Evolutionary conservation across 1,140 invertebrate species (phyloP), one percentile per base, ranked within the genome.

Genomic region (Panagrolaimus sp.): DNA sequence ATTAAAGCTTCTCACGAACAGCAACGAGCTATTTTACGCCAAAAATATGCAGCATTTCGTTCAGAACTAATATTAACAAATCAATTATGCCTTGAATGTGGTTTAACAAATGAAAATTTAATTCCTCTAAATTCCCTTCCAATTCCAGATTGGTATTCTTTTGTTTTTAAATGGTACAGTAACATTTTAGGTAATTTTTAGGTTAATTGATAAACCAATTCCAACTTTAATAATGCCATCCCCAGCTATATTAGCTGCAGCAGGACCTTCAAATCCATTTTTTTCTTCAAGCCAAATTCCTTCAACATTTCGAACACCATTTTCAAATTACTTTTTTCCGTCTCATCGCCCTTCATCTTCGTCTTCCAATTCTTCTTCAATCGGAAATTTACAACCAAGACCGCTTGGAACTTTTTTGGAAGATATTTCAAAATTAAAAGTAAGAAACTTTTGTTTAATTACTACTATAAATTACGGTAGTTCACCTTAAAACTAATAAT

Each of bases 391-490:
- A 26, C 52, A 12, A 17, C 52, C 52, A 1, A 1, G 52, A 21
- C 52, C 52, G 8, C 8, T 58, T 21, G 52, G 52, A 2, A 58
- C 52, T 1, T 58, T 58, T 58, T 58, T 58, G 21, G 52, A 58
- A 28, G 52, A 58, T 58, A 12, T 58, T 12, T 58, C 52, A 21
- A 58, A 58, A n/a, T n/a, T 58, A 21, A 58, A 58, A 58, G 52
- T 58, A 38, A 38, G 32, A n/a, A n/a, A n/a, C n/a, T n/a, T 38
- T 2, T 38, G 32, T 38, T 38, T 38, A 38, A 38, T 7, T 38
- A 38, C 7, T 38, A 38, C 32, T 38, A 38, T 38, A 2, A 7
- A 4, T 38, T 38, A 4, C 7, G 32, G 7, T 38, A n/a, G n/a
- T n/a, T n/a, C n/a, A n/a, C n/a, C n/a, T n/a, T n/a, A n/a, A n/a